Evolutionary conservation across 2,113 vertebrate species (phyloP).

Genomic region (Menura novaehollandiae): DNA sequence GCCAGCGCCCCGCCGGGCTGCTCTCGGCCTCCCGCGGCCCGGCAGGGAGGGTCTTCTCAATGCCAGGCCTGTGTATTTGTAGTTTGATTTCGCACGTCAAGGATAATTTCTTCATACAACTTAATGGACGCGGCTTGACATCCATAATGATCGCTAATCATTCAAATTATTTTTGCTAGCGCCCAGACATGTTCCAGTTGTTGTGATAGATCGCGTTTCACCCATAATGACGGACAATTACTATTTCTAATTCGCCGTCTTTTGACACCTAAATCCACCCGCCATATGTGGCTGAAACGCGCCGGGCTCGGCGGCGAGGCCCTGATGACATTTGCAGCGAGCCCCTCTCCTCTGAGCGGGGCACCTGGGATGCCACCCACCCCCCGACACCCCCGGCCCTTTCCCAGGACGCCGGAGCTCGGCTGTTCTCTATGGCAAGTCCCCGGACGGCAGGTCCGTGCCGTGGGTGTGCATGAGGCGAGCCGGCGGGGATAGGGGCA

Average conservation of each 20-base stretch:
- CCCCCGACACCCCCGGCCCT: neutral
- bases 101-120: slow-evolving; percentile 81
- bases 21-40: slow-evolving; percentile 19
- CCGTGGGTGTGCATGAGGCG: neutral
- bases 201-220: slow-evolving; percentile 87
- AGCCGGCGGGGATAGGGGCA: too few species aligned
- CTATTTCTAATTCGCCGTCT: slow-evolving; percentile 80
- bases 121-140: slow-evolving; percentile 82
- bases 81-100: slow-evolving; percentile 77
- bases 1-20: neutral
- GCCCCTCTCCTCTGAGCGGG: neutral
- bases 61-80: slow-evolving; percentile 76
- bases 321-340: slow-evolving; percentile 11
- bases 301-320: neutral
- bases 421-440: neutral
- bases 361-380: neutral
- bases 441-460: neutral
- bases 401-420: neutral
- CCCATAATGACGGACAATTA: slow-evolving; percentile 85
- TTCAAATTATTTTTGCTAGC: slow-evolving; percentile 80
- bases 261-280: slow-evolving; percentile 81
- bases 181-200: slow-evolving; percentile 84
- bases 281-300: slow-evolving; percentile 76
- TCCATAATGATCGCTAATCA: slow-evolving; percentile 85
- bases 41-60: slow-evolving; percentile 28